These are phyloP conservation scores for Omphaloscelis lunosa DNA, from an alignment of 2,888 invertebrate genomes.

Conservation along the genomic window DNA sequence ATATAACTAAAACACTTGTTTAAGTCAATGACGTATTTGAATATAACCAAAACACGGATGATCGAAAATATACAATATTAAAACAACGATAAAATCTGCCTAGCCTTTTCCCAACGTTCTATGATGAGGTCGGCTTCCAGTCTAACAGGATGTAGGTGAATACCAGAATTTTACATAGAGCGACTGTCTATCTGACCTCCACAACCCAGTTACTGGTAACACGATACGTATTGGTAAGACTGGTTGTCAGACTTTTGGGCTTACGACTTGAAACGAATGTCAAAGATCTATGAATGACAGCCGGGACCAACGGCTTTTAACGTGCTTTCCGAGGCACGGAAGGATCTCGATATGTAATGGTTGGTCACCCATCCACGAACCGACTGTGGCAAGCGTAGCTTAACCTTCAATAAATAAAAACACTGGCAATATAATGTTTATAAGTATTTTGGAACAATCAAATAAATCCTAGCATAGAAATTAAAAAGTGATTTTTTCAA, in stretches of 20 bases:
- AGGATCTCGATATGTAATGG: no score
- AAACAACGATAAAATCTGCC: neutral
- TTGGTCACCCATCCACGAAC: no score
- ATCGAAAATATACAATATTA: neutral
- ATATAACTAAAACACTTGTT: neutral
- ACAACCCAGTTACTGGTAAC: no score
- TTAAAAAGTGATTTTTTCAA: no score
- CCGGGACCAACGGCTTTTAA: no score
- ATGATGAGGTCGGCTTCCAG: neutral
- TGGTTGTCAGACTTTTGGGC: neutral
- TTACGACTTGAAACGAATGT: no score
- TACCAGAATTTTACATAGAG: neutral
- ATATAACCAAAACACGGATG: neutral
- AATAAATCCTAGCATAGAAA: no score
- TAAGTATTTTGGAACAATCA: neutral
- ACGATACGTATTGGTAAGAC: neutral
- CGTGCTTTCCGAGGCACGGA: no score
- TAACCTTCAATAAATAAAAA: neutral
- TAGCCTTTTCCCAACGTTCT: neutral
- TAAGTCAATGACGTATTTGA: slow-evolving; percentile 3
- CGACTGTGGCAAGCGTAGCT: no score
- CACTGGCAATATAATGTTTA: neutral
- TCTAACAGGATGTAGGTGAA: neutral
- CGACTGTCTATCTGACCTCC: neutral
- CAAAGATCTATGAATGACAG: no score